Evolutionary conservation across 2,797 vertebrate genomes (phyloP), one percentile per base, ranked within the genome.

Genomic region (Salmo trutta): DNA sequence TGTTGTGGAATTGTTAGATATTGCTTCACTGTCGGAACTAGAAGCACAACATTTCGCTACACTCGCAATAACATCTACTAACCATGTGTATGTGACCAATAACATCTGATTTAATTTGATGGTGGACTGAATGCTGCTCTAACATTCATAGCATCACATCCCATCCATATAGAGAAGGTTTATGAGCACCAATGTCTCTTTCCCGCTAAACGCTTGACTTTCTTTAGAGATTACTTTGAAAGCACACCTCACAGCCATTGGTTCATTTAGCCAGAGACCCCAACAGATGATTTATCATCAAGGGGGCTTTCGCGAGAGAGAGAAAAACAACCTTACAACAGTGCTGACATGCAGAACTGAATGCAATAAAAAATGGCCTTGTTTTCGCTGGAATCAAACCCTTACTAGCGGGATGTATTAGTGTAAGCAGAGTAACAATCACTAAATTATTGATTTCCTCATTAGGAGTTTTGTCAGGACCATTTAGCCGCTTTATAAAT

Each of bases 381-480:
- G 80, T 90, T 83, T 78, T 90, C 66, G 82, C 86, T 87, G 87
- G 88, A 91, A 80, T 87, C 85, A 89, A 87, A 86, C 88, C 84
- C 73, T 87, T 84, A 88, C 90, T 89, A 90, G 88, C 87, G 86
- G 84, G 88, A 91, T 88, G 90, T 93, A 94, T 95, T 96, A 95
- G 92, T 95, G 94, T 94, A 95, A 96, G 95, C 91, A 96, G 95
- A 94, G 94, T 92, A 94, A 96, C 96, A 96, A 97, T 97, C 95
- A 95, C 94, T 95, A 85, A 95, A 93, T 93, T 97, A 99, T 99
- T 88, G 96, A 98, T 98, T 94, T 91, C 90, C 93, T 95, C 94
- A 95, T 95, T 92, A 95, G 92, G 91, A 93, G 94, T 96, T 95
- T 97, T 97, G 95, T 98, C 97, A 99, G 97, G 95, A 96, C 97